Base-by-base conservation (phyloP, 2,113 vertebrate species). In the Bostrychus sinensis region DNA sequence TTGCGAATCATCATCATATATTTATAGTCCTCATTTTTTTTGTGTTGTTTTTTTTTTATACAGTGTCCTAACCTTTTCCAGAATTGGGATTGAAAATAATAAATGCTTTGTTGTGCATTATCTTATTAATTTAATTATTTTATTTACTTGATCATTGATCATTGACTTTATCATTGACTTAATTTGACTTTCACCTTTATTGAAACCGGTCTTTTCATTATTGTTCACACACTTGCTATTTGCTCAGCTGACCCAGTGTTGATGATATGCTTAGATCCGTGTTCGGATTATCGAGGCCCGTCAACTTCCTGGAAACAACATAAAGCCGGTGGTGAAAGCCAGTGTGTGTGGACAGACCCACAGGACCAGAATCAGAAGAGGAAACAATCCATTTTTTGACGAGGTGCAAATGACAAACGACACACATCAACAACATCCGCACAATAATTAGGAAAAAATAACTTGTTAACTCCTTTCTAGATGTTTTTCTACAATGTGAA, bases 401-500 rank as follows among this genome's bases (percentile, higher is more conserved):
- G 96, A 99, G 93, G 97, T 96, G 81, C 56, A 9, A 51, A 30
- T 23, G 2, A 14, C 1, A 20, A 45, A 39, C 14, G 12, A 14
- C 5, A 38, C 4, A 38, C 37, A 16, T 12, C 14, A 39, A 14
- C 12, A 39, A 14, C 13, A 38, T 4, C 4, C 11, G 13, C 11
- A 12, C 11, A 14, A 14, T 14, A 1, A 39, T 16, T 4, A 16
- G 1, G 14, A 38, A 38, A 38, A 13, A 38, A 3, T 12, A 2
- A 45, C 43, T 43, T 41, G 48, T 68, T 7, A 77, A 20, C 11
- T 25, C 20, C 65, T 65, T 26, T 7, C 43, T 87, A 99, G 96
- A 90, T 95, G 20, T 96, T 99, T 86, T 98, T 96, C 93, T 98
- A 95, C 92, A 99, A 98, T n/a, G 86, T 98, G 7, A 95, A 95